A percentile compares a stretch with the other conserved stretches of the same genome.
These are phyloP conservation scores for Temnothorax nylanderi DNA, from an alignment of 1,140 invertebrate species.

Conservation along the genomic window DNA sequence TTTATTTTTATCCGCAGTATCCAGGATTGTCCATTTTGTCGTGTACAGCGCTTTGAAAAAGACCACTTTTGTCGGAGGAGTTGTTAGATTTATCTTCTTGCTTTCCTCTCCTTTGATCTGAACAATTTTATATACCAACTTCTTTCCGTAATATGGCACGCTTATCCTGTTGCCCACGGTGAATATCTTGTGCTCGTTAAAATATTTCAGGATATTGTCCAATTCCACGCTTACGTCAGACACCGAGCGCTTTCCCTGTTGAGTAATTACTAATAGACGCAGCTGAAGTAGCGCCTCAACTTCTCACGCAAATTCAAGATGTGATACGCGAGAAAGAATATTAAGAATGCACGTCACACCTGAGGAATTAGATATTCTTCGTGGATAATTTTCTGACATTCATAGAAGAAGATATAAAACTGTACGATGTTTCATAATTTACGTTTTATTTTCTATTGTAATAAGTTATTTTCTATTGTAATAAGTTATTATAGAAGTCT, in stretches of 20 bases:
- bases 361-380: too few relatives aligned
- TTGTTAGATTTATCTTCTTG: slow-evolving; percentile 74
- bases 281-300: too few relatives aligned
- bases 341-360: too few relatives aligned
- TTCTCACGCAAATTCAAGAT: too few relatives aligned
- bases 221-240: slow-evolving; percentile 80
- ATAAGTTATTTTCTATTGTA: too few relatives aligned
- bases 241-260: slow-evolving; percentile 76
- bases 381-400: too few relatives aligned
- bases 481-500: too few relatives aligned
- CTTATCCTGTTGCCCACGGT: slow-evolving; percentile 81
- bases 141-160: slow-evolving; percentile 85
- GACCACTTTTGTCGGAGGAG: slow-evolving; percentile 73
- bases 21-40: slow-evolving; percentile 79
- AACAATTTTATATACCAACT: slow-evolving; percentile 82
- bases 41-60: slow-evolving; percentile 78
- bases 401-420: too few relatives aligned
- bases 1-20: slow-evolving; percentile 32
- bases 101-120: slow-evolving; percentile 67
- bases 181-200: slow-evolving; percentile 81
- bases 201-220: slow-evolving; percentile 80
- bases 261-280: slow-evolving; percentile 77
- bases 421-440: too few relatives aligned
- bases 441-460: too few relatives aligned
- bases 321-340: too few relatives aligned